Percentiles rank a stretch among this genome's conserved stretches.
These are phyloP conservation scores for Drosophila rubida DNA, from an alignment of 2,888 invertebrate species.

Conservation along the genomic window DNA sequence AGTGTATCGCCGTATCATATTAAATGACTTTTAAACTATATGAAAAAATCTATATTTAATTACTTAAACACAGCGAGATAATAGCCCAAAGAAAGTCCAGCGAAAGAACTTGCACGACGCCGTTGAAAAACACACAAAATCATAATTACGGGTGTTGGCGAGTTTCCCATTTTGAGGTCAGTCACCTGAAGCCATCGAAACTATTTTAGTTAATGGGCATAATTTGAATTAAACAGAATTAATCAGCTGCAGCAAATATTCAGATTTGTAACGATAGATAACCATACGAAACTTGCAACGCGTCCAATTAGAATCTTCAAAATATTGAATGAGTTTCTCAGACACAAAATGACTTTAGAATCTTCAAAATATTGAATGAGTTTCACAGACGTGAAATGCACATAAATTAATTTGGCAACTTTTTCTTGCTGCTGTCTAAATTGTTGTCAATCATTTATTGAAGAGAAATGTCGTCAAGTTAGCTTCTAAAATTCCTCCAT, in stretches of 20 bases:
- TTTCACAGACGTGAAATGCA: too few relatives aligned
- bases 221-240: neutral
- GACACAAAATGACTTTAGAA: too few relatives aligned
- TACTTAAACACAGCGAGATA: neutral
- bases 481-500: too few relatives aligned
- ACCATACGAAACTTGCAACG: too few relatives aligned
- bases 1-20: too few relatives aligned
- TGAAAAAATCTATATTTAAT: constrained; percentile 3
- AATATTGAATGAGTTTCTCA: too few relatives aligned
- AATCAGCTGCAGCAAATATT: neutral
- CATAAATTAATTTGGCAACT: too few relatives aligned
- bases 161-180: neutral
- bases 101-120: neutral
- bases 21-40: neutral
- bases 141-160: neutral
- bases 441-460: too few relatives aligned
- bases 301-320: too few relatives aligned
- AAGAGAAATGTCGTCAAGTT: too few relatives aligned
- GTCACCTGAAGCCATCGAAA: neutral
- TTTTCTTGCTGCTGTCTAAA: too few relatives aligned
- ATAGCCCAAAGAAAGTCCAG: neutral
- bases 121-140: neutral
- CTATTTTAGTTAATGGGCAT: neutral
- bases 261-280: neutral
- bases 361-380: too few relatives aligned